phyloP scores from a whole-genome alignment of 2,888 invertebrate species.

The Cantharis lateralis region DNA sequence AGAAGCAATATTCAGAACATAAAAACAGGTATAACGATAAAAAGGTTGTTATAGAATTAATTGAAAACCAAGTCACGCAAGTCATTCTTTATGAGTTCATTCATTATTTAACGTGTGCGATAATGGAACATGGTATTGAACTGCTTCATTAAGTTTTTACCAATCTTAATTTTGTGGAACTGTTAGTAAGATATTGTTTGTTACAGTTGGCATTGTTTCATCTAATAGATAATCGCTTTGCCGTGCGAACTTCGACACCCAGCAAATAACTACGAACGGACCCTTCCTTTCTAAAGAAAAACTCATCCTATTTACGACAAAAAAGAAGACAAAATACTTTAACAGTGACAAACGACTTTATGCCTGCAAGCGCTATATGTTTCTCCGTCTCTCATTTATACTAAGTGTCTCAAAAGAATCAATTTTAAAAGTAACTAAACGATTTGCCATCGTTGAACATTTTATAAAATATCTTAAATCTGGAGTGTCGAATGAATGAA shows the following conservation, averaged over 20 bases:
- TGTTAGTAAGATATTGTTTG: constrained; percentile 30
- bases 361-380: constrained; percentile 34
- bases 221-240: constrained; percentile 38
- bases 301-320: constrained; percentile 30
- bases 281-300: constrained; percentile 33
- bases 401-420: constrained; percentile 42
- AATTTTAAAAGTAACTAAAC: constrained; percentile 41
- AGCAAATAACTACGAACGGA: constrained; percentile 35
- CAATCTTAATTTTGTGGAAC: constrained; percentile 28
- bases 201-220: constrained; percentile 33
- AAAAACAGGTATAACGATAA: constrained; percentile 1
- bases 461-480: constrained; percentile 22
- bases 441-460: constrained; percentile 30
- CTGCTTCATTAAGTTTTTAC: constrained; percentile 32
- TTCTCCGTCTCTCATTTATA: constrained; percentile 40
- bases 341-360: constrained; percentile 42
- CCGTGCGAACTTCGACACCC: constrained; percentile 39
- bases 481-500: constrained; percentile 5
- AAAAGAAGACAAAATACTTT: constrained; percentile 38
- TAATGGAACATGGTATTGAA: constrained; percentile 26
- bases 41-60: constrained; percentile 20
- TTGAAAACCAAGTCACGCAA: constrained; percentile 27
- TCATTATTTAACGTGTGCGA: constrained; percentile 30
- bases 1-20: constrained; percentile 5
- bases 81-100: constrained; percentile 20